Conservation (phyloP, 2,113 vertebrate genomes). For the Sinocyclocheilus anshuiensis region DNA sequence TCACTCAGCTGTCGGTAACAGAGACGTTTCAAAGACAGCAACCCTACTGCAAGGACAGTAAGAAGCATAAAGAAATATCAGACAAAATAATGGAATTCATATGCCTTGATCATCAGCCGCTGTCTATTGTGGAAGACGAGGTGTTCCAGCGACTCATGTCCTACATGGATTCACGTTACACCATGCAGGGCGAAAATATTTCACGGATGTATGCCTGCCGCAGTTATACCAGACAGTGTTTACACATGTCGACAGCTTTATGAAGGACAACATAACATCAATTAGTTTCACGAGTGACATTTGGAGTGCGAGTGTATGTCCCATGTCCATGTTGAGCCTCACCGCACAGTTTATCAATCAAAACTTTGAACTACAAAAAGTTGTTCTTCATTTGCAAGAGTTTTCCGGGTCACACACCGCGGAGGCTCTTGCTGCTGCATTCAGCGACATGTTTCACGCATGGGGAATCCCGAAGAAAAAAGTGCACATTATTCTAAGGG, state of each 20-base stretch:
- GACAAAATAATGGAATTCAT: not conserved
- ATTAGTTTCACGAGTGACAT: not conserved
- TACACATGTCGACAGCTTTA: not conserved
- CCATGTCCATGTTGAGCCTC: not conserved
- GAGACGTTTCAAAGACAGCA: not conserved
- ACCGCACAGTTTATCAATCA: not conserved
- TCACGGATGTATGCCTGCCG: not conserved
- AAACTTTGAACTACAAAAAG: not conserved
- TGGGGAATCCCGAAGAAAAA: no score
- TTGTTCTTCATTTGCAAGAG: no score
- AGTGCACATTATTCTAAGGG: no score
- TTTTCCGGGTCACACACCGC: no score
- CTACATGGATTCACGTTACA: not conserved
- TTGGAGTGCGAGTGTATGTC: not conserved
- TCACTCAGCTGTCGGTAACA: not conserved
- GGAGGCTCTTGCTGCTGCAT: no score
- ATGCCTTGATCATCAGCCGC: not conserved
- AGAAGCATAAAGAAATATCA: not conserved
- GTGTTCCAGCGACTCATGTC: not conserved
- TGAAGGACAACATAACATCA: not conserved
- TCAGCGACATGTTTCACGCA: no score
- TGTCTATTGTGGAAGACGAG: not conserved
- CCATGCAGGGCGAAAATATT: not conserved
- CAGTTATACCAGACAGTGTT: not conserved
- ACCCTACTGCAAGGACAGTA: not conserved